Conservation (phyloP, 2,888 invertebrate genomes). For the Drosophila niveifrons region DNA sequence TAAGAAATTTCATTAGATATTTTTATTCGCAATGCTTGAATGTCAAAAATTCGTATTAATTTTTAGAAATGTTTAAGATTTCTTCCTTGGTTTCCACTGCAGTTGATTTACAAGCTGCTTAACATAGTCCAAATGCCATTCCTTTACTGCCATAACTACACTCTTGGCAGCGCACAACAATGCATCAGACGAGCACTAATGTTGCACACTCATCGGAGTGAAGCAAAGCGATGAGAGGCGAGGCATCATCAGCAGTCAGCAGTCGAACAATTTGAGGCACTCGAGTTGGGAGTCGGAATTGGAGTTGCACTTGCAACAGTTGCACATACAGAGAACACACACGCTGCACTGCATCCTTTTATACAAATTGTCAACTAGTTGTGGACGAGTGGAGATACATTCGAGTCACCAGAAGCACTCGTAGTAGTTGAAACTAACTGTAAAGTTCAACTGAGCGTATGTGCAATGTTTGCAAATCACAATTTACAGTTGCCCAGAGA, state of each 20-base stretch:
- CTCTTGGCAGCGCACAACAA: constrained; percentile 31
- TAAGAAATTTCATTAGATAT: too few species aligned
- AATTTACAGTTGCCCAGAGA: constrained; percentile 55
- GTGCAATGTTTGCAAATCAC: constrained; percentile 77
- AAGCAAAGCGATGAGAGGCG: constrained; percentile 14
- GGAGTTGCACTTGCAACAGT: constrained; percentile 5
- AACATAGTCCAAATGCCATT: constrained; percentile 11
- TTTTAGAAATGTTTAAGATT: too few species aligned
- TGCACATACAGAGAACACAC: constrained; percentile 38
- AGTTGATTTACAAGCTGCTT: not conserved
- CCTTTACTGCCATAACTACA: not conserved
- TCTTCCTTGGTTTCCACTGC: not conserved
- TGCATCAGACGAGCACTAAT: constrained; percentile 52
- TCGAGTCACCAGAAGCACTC: too few species aligned
- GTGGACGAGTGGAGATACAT: constrained; percentile 10
- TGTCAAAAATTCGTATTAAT: too few species aligned
- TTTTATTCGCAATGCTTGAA: too few species aligned
- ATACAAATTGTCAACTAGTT: constrained; percentile 72
- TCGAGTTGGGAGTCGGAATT: constrained; percentile 21
- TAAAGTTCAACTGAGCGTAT: constrained; percentile 74
- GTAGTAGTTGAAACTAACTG: constrained; percentile 53
- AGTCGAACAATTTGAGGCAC: constrained; percentile 6
- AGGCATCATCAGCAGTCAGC: constrained; percentile 36
- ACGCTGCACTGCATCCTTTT: constrained; percentile 72
- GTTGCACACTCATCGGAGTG: constrained; percentile 55